Percentiles rank a stretch among this genome's conserved stretches.
Evolutionary conservation across 1,140 invertebrate species (phyloP).

Genomic region (Formica exsecta): DNA sequence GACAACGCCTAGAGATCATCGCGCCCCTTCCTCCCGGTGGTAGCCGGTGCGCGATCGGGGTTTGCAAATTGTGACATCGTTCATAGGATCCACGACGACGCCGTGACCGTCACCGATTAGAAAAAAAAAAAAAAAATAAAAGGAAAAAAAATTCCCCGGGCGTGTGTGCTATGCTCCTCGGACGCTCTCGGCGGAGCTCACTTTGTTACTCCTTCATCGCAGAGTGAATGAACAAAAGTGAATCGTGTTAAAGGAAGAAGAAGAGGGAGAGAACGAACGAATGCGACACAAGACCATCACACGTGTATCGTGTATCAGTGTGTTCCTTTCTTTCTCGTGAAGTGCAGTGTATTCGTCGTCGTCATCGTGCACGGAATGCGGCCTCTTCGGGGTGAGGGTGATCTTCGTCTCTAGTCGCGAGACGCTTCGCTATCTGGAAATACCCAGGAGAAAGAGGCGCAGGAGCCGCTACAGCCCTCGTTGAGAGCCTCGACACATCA

Average conservation of each 20-base stretch:
- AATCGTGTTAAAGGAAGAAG: neutral
- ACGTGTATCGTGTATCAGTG: constrained; percentile 44
- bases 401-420: constrained; percentile 63
- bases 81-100: neutral
- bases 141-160: neutral
- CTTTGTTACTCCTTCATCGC: neutral
- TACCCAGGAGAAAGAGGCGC: neutral
- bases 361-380: constrained; percentile 67
- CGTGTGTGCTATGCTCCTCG: constrained; percentile 22
- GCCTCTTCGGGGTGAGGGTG: constrained; percentile 67
- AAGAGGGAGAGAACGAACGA: neutral
- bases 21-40: constrained; percentile 48
- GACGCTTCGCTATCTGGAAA: neutral
- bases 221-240: neutral
- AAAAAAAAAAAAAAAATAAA: too few relatives aligned
- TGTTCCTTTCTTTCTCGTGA: constrained; percentile 59
- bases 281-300: constrained; percentile 56
- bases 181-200: neutral
- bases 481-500: neutral
- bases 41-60: neutral
- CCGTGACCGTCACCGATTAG: neutral
- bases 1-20: constrained; percentile 76
- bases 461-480: constrained; percentile 41
- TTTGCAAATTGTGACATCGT: too few relatives aligned
- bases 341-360: constrained; percentile 51